Base-by-base conservation (phyloP, 2,797 vertebrate species). In the Taenioides sp. region DNA sequence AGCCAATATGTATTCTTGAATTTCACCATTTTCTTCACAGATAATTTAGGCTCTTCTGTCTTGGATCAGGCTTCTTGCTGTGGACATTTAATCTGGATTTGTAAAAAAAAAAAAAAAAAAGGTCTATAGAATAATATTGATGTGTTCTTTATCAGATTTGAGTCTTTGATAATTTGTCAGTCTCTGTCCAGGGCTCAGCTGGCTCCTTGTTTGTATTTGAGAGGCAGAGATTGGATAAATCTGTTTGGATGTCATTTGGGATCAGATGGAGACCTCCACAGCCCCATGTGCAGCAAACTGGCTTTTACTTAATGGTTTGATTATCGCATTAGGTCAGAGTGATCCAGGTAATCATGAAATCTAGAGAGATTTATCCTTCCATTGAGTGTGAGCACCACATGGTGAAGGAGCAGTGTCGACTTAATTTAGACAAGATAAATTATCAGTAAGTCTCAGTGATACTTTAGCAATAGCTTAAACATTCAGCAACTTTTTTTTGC, bases 251-350 rank as follows among this genome's bases (percentile, higher is more conserved):
- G 71, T 72, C 54, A 72, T 67, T 61, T 81, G 80, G 82, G 82
- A 88, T 87, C 87, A 89, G 90, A 72, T 91, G 89, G 60, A 61
- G 76, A 70, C 63, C 62, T 71, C 68, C 58, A 3, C 18, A 60
- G n/a, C 72, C 76, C 76, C 79, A 64, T 85, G 81, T 81, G 57
- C 43, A 52, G 43, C 50, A 71, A 55, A 75, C 55, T 28, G 64
- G 78, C 55, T 86, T 88, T 82, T 67, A 86, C 69, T 83, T 84
- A 86, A 84, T 69, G 80, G 57, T 59, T 78, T 79, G 60, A 84
- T 85, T 81, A 77, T 85, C 77, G 74, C 80, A 84, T 86, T 63
- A 88, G 78, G 79, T 72, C 27, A 62, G 65, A 79, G 76, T 52
- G 52, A 65, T 9, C 66, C 65, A 65, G 73, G 84, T 88, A 84